Conservation (phyloP, 2,797 vertebrate species). For the Chromobotia macracanthus region DNA sequence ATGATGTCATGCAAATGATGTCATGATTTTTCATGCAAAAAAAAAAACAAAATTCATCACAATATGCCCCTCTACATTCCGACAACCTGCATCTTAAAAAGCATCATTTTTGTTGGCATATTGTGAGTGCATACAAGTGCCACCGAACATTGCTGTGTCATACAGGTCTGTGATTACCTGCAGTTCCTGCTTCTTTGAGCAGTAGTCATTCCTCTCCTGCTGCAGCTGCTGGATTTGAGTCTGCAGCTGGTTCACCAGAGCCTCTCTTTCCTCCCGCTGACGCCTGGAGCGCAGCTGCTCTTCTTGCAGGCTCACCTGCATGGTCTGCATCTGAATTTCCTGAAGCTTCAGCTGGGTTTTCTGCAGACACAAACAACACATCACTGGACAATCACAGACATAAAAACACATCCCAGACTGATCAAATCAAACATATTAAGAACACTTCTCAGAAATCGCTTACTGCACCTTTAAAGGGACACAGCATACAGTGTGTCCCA, state of each 20-base stretch:
- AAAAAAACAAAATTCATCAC: too few species aligned
- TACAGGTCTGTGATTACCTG: slow-evolving; percentile 78
- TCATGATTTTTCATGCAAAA: too few species aligned
- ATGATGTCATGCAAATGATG: slow-evolving; percentile 57
- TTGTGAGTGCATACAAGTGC: background rate
- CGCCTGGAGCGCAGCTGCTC: slow-evolving; percentile 81
- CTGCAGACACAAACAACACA: slow-evolving; percentile 69
- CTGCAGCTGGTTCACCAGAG: slow-evolving; percentile 81
- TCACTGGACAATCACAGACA: too few species aligned
- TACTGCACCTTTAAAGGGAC: too few species aligned
- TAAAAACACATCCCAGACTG: too few species aligned
- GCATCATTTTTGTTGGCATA: background rate
- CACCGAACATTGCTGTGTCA: background rate
- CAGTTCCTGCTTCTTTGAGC: slow-evolving; percentile 85
- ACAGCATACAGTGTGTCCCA: too few species aligned
- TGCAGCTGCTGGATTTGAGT: slow-evolving; percentile 86
- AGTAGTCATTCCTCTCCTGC: slow-evolving; percentile 82
- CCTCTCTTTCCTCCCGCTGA: slow-evolving; percentile 81
- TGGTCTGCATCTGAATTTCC: slow-evolving; percentile 85
- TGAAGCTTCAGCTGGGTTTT: slow-evolving; percentile 88
- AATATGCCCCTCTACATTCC: background rate
- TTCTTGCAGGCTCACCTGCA: slow-evolving; percentile 84
- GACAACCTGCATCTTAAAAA: background rate
- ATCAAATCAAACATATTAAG: too few species aligned
- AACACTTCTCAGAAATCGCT: too few species aligned